Percentiles rank a stretch among this genome's conserved stretches.
Conservation (phyloP, 35 echinoderm and acorn worm species). For the Hemicentrotus pulcherrimus region DNA sequence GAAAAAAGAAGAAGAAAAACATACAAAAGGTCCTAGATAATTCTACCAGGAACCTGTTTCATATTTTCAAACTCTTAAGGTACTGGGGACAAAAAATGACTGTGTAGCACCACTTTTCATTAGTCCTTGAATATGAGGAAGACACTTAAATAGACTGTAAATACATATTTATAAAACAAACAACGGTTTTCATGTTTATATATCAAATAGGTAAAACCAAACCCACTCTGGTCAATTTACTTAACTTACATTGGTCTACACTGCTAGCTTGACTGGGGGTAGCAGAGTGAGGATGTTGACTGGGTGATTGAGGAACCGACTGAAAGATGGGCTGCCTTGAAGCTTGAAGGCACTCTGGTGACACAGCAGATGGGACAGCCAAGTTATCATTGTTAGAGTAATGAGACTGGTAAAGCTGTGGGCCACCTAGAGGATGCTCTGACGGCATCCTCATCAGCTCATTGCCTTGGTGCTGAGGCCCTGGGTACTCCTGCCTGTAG, state of each 20-base stretch:
- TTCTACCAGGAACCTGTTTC: too few species aligned
- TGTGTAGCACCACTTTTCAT: too few species aligned
- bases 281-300: background rate
- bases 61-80: too few species aligned
- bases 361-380: background rate
- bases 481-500: conserved; percentile 9
- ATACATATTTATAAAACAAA: too few species aligned
- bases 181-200: too few species aligned
- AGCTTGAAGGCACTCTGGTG: background rate
- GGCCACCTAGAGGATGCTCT: conserved; percentile 19
- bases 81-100: too few species aligned
- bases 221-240: background rate
- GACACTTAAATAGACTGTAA: too few species aligned
- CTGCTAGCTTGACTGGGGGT: background rate
- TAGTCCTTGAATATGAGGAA: too few species aligned
- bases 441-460: background rate
- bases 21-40: too few species aligned
- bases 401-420: background rate
- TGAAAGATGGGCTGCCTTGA: background rate
- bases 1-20: too few species aligned
- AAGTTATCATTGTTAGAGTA: conserved; percentile 9
- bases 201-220: too few species aligned
- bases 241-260: background rate
- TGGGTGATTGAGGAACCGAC: background rate
- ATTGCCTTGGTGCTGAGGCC: conserved; percentile 16